Conservation (phyloP, 2,797 vertebrate genomes). For the Gallinago nigripennis region DNA sequence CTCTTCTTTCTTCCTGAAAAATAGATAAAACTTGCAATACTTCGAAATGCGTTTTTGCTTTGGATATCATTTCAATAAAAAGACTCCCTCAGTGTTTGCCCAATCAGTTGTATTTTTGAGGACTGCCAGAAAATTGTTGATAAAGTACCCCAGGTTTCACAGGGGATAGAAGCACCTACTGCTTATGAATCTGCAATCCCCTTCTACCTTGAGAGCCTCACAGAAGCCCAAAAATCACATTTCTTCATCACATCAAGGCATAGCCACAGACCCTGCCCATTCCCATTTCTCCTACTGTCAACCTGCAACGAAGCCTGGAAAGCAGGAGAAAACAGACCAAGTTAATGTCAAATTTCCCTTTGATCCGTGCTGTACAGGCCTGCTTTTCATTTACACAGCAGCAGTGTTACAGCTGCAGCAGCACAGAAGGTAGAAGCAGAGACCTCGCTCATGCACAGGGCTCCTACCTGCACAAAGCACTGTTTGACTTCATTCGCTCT, state of each 20-base stretch:
- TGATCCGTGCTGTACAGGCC: not conserved
- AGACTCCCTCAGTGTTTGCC: fast-evolving
- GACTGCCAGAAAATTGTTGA: not conserved
- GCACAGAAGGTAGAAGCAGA: not conserved
- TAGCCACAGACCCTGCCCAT: not conserved
- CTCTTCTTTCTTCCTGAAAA: not conserved
- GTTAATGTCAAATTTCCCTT: not conserved
- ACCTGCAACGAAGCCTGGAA: not conserved
- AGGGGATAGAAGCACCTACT: not conserved
- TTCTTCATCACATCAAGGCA: not conserved
- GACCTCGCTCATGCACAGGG: not conserved
- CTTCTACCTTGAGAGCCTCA: not conserved
- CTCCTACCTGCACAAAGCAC: not conserved
- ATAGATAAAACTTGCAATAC: not conserved
- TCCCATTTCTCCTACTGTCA: not conserved
- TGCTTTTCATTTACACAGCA: not conserved
- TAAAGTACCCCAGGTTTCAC: not conserved
- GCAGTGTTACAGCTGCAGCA: not conserved
- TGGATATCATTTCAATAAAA: not conserved
- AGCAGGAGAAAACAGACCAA: not conserved
- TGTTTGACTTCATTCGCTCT: not conserved
- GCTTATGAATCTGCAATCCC: not conserved
- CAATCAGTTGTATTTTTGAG: fast-evolving
- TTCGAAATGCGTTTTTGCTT: not conserved
- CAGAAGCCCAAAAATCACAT: not conserved